Base-by-base conservation (phyloP, 2,888 invertebrate genomes). In the Linnaemya tessellans region DNA sequence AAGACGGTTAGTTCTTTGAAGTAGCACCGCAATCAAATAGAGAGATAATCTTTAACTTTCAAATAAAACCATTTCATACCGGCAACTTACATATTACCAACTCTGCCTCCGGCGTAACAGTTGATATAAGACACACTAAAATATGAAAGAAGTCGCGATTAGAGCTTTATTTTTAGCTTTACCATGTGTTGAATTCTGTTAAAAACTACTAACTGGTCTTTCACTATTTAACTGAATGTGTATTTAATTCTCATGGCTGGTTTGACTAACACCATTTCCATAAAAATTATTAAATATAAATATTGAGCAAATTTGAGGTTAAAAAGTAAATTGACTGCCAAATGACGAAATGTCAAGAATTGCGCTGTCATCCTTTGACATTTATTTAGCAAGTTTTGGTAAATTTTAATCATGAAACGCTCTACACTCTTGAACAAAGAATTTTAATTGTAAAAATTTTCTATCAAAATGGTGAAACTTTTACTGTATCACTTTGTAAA, bases 21-120 rank as follows among this genome's bases (percentile, higher is more conserved):
- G 58, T 78, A 64, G 60, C 41, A 71, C 82, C 82, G 82, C 82
- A 70, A 51, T 46, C 25, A 30, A 10, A 74, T 43, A 71, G 15
- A 62, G 7, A 38, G 54, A 38, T 18, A 43, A 13, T 46, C n/a
- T 2, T 15, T 2, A 15, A 43, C 0, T 38, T 35, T 25, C 0
- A 64, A 11, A 35, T 9, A 60, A 15, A 77, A 30, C 3, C 30
- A 78, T 9, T 30, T 18, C 10, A 20, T 51, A 38, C 74, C 51
- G 10, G 51, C 11, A 8, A 1, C 56, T 56, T 58, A n/a, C n/a
- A n/a, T n/a, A 13, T 4, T 9, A 11, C 38, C 68, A 10, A 10
- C 11, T 3, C 41, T 49, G 3, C 18, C 30, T 20, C 46, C 8
- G n/a, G 1, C 1, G 51, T 0, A 41, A 9, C 18, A 68, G 11